These are phyloP conservation scores for Caenorhabditis sinica DNA, from an alignment of 2,888 invertebrate genomes.

Conservation along the genomic window DNA sequence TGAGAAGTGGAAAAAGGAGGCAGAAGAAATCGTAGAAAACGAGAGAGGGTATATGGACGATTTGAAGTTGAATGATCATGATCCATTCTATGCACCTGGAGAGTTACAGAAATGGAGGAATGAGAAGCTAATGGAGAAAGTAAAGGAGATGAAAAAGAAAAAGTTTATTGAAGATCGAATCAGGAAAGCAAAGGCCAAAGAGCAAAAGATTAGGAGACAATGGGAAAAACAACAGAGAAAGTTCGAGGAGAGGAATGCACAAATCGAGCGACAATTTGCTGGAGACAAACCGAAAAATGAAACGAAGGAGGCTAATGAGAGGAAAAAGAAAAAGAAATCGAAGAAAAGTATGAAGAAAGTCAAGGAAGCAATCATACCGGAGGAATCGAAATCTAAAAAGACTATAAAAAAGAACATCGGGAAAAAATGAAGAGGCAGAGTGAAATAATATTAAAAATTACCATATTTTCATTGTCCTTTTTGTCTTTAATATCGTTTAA, in stretches of 20 bases:
- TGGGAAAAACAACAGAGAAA: not conserved
- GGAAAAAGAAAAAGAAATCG: too few relatives aligned
- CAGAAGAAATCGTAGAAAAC: not conserved
- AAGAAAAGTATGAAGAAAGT: not conserved
- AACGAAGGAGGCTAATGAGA: not conserved
- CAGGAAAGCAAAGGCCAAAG: not conserved
- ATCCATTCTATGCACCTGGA: constrained; percentile 9
- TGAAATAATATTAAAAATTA: too few relatives aligned
- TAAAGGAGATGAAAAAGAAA: not conserved
- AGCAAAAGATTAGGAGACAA: not conserved
- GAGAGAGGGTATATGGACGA: not conserved
- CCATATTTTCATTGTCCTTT: too few relatives aligned
- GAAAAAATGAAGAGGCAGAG: too few relatives aligned
- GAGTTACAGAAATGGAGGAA: constrained; percentile 12
- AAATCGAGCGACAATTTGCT: not conserved
- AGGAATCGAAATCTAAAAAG: not conserved
- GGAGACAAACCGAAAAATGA: not conserved
- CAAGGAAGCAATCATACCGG: too few relatives aligned
- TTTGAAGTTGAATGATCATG: not conserved
- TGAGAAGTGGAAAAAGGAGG: constrained; percentile 1
- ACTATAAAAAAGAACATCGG: too few relatives aligned
- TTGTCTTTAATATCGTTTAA: too few relatives aligned
- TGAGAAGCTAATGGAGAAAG: not conserved
- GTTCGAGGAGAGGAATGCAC: not conserved
- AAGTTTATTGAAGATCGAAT: not conserved